These are phyloP conservation scores for Trachelus stipa DNA, from an alignment of 2,888 invertebrate genomes.

Conservation along the genomic window DNA sequence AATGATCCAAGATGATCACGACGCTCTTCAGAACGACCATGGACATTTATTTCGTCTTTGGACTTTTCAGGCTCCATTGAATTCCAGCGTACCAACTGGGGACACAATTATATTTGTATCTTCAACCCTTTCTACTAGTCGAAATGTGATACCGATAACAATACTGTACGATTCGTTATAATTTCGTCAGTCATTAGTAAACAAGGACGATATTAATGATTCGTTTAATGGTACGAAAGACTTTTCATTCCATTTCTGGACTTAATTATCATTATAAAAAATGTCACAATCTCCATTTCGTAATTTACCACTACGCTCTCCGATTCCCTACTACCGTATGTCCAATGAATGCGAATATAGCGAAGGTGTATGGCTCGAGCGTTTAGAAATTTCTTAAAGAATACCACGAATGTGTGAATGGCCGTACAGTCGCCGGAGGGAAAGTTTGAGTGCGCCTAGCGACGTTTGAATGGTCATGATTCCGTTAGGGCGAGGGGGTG, in stretches of 20 bases:
- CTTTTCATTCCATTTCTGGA: background rate
- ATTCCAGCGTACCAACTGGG: background rate
- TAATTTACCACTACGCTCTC: background rate
- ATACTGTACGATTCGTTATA: background rate
- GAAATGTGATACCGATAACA: background rate
- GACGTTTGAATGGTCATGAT: background rate
- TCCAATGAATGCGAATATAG: background rate
- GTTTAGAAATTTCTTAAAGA: background rate
- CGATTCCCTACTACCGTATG: background rate
- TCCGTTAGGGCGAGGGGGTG: background rate
- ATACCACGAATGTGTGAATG: background rate
- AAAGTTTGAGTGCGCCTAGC: background rate
- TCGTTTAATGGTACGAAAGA: background rate
- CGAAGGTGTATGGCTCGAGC: background rate
- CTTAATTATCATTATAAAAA: background rate
- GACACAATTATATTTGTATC: background rate
- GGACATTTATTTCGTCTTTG: background rate
- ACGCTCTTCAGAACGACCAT: background rate
- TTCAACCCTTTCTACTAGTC: background rate
- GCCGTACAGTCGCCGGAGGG: background rate
- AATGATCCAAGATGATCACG: conserved; percentile 42
- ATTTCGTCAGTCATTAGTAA: background rate
- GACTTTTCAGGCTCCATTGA: background rate
- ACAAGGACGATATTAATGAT: background rate
- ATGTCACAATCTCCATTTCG: background rate